Percentiles rank a stretch among this genome's conserved stretches.
Conservation (phyloP, 1,140 invertebrate species). For the Thaumetopoea pityocampa region DNA sequence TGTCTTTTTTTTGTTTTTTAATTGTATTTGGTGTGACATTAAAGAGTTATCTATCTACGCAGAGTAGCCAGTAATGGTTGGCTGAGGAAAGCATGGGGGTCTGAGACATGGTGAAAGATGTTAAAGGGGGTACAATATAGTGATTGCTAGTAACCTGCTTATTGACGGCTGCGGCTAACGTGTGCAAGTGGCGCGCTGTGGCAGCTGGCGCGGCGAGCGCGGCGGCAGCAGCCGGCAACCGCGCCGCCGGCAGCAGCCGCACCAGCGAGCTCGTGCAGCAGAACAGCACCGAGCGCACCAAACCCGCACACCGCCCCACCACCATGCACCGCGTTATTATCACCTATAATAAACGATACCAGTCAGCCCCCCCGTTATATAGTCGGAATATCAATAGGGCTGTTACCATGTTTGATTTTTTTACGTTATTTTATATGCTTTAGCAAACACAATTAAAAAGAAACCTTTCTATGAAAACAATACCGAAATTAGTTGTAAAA, state of each 20-base stretch:
- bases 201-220: conserved; percentile 73
- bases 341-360: conserved; percentile 31
- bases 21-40: too few species aligned
- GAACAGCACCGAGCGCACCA: conserved; percentile 31
- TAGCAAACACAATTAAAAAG: too few species aligned
- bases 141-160: conserved; percentile 74
- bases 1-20: too few species aligned
- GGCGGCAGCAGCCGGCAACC: conserved; percentile 68
- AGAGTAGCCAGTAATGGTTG: too few species aligned
- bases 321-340: conserved; percentile 60
- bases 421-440: too few species aligned
- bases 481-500: too few species aligned
- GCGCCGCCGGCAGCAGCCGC: conserved; percentile 48
- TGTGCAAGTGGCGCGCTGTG: conserved; percentile 69
- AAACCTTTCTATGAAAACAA: too few species aligned
- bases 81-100: too few species aligned
- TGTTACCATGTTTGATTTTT: too few species aligned
- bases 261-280: conserved; percentile 39
- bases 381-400: too few species aligned
- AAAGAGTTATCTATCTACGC: too few species aligned
- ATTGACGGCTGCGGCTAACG: conserved; percentile 75
- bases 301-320: conserved; percentile 31
- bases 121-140: conserved; percentile 1
- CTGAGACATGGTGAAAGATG: neutral
- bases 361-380: too few species aligned